Base-by-base conservation (phyloP, 2,888 invertebrate species). In the Melangyna quadrimaculata region DNA sequence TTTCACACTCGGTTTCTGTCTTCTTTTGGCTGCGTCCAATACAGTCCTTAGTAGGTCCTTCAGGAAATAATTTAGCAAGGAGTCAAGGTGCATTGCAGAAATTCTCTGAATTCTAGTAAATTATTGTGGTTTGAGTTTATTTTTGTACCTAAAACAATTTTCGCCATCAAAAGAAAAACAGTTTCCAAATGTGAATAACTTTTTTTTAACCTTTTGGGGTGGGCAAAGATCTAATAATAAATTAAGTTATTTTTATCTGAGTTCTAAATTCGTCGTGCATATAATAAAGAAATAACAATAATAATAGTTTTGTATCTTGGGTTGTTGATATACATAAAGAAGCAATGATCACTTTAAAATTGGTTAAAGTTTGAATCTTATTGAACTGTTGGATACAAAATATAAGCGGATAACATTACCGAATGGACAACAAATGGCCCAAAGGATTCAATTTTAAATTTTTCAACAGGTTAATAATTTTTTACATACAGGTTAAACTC, bases 381-480 rank as follows among this genome's bases (percentile, higher is more conserved):
- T 55, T 29, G 17, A 27, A 55, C 29, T 55, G 1, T 51, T 27
- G 24, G 24, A 27, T 27, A 37, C n/a, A 48, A 45, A 45, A 65
- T 32, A 45, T 9, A 17, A 27, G 43, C 27, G 24, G 22, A 61
- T 40, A 32, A 75, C 45, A 24, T 78, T 55, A 67, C 75, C 55
- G 48, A 80, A 72, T 57, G 84, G 81, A 80, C 59, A 43, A 55
- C 37, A 10, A 53, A 55, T n/a, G 77, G 65, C 61, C 19, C 61
- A 69, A 63, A 37, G 63, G 81, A 81, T 81, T 61, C 73, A 63
- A 71, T 77, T 59, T 77, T 73, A 27, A 81, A 65, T 81, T 73
- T 75, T 78, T 69, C 86, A 86, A 81, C 81, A 86, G 73, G 72
- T 81, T 81, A 86, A 86, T 86, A 55, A 27, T 70, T 81, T 77